phyloP scores from a whole-genome alignment of 2,888 invertebrate genomes.

The Eugnorisma glareosa region DNA sequence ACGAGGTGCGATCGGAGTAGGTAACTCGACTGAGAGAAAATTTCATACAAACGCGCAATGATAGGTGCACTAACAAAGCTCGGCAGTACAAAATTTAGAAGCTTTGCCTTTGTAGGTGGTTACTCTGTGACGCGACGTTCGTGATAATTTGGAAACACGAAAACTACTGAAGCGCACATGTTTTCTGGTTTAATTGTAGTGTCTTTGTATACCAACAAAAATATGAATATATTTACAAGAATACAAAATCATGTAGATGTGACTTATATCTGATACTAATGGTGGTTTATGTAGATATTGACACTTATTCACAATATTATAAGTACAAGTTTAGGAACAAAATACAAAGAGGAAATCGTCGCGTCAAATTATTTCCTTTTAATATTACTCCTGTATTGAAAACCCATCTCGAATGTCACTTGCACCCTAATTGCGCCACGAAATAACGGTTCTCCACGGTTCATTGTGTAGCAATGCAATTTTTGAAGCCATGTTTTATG shows the following conservation, averaged over 20 bases:
- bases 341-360: constrained; percentile 38
- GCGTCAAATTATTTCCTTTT: not conserved
- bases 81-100: not conserved
- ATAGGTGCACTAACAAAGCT: not conserved
- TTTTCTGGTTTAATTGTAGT: not conserved
- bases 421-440: too few species aligned
- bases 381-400: constrained; percentile 18
- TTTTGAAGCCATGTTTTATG: not conserved
- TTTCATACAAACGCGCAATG: not conserved
- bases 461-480: too few species aligned
- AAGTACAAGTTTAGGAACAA: constrained; percentile 62
- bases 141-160: not conserved
- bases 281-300: constrained; percentile 18
- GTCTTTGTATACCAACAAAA: constrained; percentile 24
- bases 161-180: not conserved
- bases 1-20: not conserved
- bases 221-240: constrained; percentile 36
- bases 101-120: not conserved
- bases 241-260: constrained; percentile 23
- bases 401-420: not conserved
- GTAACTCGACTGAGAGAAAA: not conserved
- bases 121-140: not conserved
- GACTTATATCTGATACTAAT: constrained; percentile 49
- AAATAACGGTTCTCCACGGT: too few species aligned
- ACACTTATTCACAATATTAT: constrained; percentile 56